These are phyloP conservation scores for Stenolophus ochropezus DNA, from an alignment of 2,888 invertebrate genomes.

Conservation along the genomic window DNA sequence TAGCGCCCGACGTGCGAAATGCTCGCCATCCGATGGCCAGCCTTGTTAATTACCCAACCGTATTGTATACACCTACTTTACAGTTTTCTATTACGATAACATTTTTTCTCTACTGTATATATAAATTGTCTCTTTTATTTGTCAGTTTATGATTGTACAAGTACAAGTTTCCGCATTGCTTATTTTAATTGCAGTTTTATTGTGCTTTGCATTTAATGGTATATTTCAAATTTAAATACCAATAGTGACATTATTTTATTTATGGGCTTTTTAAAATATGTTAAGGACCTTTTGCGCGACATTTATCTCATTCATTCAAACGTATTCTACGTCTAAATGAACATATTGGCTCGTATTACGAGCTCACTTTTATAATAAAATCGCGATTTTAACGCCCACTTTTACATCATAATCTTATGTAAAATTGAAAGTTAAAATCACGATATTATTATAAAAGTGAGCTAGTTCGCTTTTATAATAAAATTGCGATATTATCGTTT, in stretches of 20 bases:
- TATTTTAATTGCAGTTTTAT: background rate
- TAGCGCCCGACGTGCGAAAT: background rate
- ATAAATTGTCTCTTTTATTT: conserved; percentile 11
- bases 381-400: no score
- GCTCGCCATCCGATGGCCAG: background rate
- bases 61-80: background rate
- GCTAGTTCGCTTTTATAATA: no score
- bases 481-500: no score
- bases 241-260: background rate
- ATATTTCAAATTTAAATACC: background rate
- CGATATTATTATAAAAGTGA: no score
- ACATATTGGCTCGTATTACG: no score
- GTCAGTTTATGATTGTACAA: conserved; percentile 21
- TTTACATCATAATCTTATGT: no score
- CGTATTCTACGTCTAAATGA: no score
- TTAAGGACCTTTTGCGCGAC: background rate
- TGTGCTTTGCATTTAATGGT: background rate
- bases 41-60: background rate
- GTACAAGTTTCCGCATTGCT: conserved; percentile 15
- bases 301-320: background rate
- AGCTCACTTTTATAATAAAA: no score
- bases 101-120: background rate
- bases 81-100: background rate
- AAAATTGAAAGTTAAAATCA: no score
- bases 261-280: background rate